Evolutionary conservation across 2,797 vertebrate genomes (phyloP).

Genomic region (Liasis olivaceus): DNA sequence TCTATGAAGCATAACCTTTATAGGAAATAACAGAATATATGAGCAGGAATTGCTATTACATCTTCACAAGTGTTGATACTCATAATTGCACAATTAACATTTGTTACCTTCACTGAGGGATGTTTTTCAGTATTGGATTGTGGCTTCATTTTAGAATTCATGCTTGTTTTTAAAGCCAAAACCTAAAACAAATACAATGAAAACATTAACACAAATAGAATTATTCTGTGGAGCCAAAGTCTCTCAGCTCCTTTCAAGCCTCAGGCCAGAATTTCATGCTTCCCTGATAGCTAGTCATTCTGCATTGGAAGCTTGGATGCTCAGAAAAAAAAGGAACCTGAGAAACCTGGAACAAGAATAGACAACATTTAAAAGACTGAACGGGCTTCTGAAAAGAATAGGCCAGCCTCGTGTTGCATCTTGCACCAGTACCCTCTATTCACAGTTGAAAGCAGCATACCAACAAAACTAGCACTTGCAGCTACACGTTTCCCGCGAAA

Average conservation of each 20-base stretch:
- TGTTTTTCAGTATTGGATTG: constrained; percentile 65
- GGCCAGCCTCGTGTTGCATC: neutral
- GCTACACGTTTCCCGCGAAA: neutral
- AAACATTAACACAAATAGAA: neutral
- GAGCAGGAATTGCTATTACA: neutral
- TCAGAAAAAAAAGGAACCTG: neutral
- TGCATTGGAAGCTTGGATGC: neutral
- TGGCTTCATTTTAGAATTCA: constrained; percentile 79
- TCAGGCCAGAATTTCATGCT: neutral
- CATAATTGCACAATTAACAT: neutral
- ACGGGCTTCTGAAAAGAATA: neutral
- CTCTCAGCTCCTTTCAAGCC: neutral
- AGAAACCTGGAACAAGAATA: neutral
- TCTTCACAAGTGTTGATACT: no score
- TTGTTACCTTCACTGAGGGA: constrained; percentile 78
- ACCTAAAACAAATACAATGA: neutral
- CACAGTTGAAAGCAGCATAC: neutral
- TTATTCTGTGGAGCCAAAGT: neutral
- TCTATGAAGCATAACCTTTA: neutral
- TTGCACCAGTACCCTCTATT: neutral
- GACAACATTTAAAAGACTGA: neutral
- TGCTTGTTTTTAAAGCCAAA: constrained; percentile 47
- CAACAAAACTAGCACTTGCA: neutral
- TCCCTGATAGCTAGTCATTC: neutral
- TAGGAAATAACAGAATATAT: neutral